phyloP scores from a whole-genome alignment of 2,797 vertebrate species.

The Galaxias olidus region DNA sequence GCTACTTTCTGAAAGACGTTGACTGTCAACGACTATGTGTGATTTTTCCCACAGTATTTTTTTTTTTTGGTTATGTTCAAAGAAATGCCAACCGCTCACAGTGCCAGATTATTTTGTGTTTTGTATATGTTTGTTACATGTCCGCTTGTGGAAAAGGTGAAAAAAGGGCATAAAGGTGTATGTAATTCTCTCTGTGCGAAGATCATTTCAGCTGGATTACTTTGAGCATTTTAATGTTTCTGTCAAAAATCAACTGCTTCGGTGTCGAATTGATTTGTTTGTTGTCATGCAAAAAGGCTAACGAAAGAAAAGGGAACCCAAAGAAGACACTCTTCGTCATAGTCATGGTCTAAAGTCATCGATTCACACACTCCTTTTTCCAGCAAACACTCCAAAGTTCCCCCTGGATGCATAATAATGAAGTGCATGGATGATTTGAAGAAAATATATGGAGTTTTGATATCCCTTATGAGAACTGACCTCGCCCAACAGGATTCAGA shows the following conservation, averaged over 20 bases:
- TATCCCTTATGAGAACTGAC: slow-evolving; percentile 40
- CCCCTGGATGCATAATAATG: slow-evolving; percentile 44
- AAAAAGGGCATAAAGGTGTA: slow-evolving; percentile 2
- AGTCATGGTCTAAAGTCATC: slow-evolving; percentile 1
- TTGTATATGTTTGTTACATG: slow-evolving; percentile 45
- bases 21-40: slow-evolving; percentile 41
- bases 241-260: slow-evolving; percentile 19
- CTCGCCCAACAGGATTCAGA: slow-evolving; percentile 43
- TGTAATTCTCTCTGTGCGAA: slow-evolving; percentile 41
- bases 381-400: slow-evolving; percentile 60
- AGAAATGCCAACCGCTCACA: slow-evolving; percentile 64
- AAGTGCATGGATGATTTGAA: slow-evolving; percentile 64
- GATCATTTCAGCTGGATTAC: slow-evolving; percentile 32
- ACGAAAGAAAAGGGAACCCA: slow-evolving; percentile 29
- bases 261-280: slow-evolving; percentile 26
- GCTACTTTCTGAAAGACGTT: slow-evolving; percentile 50
- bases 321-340: slow-evolving; percentile 17
- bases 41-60: slow-evolving; percentile 22
- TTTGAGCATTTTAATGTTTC: slow-evolving; percentile 27
- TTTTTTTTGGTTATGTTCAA: slow-evolving; percentile 51
- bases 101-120: slow-evolving; percentile 53
- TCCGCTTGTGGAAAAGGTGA: slow-evolving; percentile 41
- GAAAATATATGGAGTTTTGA: slow-evolving; percentile 56
- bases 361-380: slow-evolving; percentile 27
- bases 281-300: slow-evolving; percentile 28